Base-by-base conservation (phyloP, 2,888 invertebrate species). In the Hyalella azteca region DNA sequence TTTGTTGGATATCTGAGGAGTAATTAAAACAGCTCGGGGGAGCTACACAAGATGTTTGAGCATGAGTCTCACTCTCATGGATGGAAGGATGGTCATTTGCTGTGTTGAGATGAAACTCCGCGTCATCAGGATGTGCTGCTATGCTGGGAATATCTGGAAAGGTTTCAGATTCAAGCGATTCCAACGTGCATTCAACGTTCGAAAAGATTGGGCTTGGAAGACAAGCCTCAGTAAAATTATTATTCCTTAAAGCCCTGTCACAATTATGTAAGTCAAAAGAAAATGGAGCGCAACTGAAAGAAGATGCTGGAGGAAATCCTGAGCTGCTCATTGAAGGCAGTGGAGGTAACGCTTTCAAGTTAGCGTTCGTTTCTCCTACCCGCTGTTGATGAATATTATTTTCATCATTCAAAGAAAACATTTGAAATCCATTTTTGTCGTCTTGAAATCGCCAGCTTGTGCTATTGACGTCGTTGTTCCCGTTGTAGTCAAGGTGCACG, bases 81-180 rank as follows among this genome's bases (percentile, higher is more conserved):
- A n/a, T n/a, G n/a, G n/a, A n/a, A n/a, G n/a, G n/a, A n/a, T n/a
- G n/a, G n/a, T n/a, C n/a, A n/a, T n/a, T n/a, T n/a, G n/a, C n/a
- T n/a, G n/a, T n/a, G n/a, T n/a, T n/a, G n/a, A n/a, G n/a, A n/a
- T n/a, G n/a, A n/a, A n/a, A n/a, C n/a, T n/a, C n/a, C 19, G 32
- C 5, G 66, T 66, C 32, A n/a, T 66, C 19, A 32, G 66, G n/a
- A 22, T 32, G 36, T n/a, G 66, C 32, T 32, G 66, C 36, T 19
- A 66, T 66, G 66, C 19, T 66, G 2, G 66, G 66, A 36, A 66
- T 66, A 29, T 36, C 29, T 13, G 66, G 66, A 29, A 66, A 66
- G 0, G 32, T 36, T 36, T 7, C 36, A 19, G 36, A 66, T 29
- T 66, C 66, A 32, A 66, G 19, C 3, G 66, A 32, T 15, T 32